Conservation (phyloP, 30 jellyfish, hydroid and myxozoan genomes). For the Aurelia sp. region DNA sequence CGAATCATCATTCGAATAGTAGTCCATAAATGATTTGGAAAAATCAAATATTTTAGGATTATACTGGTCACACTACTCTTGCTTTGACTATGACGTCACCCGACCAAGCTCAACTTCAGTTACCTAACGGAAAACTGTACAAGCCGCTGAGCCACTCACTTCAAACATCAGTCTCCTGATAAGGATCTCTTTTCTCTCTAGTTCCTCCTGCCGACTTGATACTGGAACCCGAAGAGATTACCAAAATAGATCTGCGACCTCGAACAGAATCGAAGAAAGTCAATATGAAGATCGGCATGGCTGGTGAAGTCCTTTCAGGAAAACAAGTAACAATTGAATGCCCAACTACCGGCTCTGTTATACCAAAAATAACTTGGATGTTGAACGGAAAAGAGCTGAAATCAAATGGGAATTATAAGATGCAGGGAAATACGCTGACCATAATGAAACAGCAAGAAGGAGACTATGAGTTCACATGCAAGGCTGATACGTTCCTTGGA, state of each 20-base stretch:
- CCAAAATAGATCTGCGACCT: constrained; percentile 43
- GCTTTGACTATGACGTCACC: too few relatives aligned
- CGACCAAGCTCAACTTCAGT: too few relatives aligned
- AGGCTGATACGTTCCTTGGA: constrained; percentile 76
- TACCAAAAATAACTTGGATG: constrained; percentile 74
- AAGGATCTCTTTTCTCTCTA: background rate
- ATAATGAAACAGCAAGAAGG: constrained; percentile 43
- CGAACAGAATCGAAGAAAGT: constrained; percentile 36
- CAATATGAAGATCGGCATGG: constrained; percentile 44
- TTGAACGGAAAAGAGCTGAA: constrained; percentile 20
- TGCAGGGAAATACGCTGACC: constrained; percentile 25
- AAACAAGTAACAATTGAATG: constrained; percentile 61
- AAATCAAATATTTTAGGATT: too few relatives aligned
- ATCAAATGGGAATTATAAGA: constrained; percentile 19
- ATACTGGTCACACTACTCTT: too few relatives aligned
- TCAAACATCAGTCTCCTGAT: too few relatives aligned
- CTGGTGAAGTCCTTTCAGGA: constrained; percentile 53
- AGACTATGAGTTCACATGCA: constrained; percentile 42
- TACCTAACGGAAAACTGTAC: too few relatives aligned
- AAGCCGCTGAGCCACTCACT: too few relatives aligned
- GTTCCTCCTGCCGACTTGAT: constrained; percentile 56
- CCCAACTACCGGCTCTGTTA: constrained; percentile 81
- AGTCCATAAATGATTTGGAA: too few relatives aligned
- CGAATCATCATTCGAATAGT: too few relatives aligned
- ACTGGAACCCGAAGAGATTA: constrained; percentile 32